phyloP scores from a whole-genome alignment of 1,140 invertebrate species.

The Sitodiplosis mosellana region DNA sequence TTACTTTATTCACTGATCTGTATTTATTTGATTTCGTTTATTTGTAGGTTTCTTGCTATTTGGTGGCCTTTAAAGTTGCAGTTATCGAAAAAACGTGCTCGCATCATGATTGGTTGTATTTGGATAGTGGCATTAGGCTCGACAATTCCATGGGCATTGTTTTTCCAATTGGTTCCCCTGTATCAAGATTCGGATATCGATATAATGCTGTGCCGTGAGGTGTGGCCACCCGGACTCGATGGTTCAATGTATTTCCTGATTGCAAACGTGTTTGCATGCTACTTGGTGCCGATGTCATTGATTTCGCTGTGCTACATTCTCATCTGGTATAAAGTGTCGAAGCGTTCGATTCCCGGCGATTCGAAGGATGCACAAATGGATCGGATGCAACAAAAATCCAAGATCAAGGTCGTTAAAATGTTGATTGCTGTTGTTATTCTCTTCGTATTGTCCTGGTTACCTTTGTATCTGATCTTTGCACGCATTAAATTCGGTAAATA shows the following conservation, averaged over 20 bases:
- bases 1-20: no score
- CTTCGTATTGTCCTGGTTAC: constrained; percentile 89
- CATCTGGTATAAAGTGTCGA: constrained; percentile 84
- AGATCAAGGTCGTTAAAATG: constrained; percentile 93
- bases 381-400: constrained; percentile 77
- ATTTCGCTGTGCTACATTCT: constrained; percentile 84
- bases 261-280: constrained; percentile 76
- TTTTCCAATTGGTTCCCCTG: constrained; percentile 57
- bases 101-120: constrained; percentile 75
- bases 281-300: constrained; percentile 78
- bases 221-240: constrained; percentile 64
- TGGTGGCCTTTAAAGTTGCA: constrained; percentile 86
- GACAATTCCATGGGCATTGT: constrained; percentile 77
- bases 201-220: constrained; percentile 56
- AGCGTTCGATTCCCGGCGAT: constrained; percentile 66
- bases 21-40: constrained; percentile 15
- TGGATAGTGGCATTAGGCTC: constrained; percentile 72
- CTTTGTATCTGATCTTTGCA: constrained; percentile 78
- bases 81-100: constrained; percentile 68
- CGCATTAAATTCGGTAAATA: constrained; percentile 53
- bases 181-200: constrained; percentile 51
- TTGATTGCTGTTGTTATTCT: constrained; percentile 83
- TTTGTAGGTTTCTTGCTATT: constrained; percentile 83
- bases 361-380: constrained; percentile 83
- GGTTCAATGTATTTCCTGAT: constrained; percentile 73